Conservation (phyloP, 2,797 vertebrate species). For the Eupleurogrammus muticus region DNA sequence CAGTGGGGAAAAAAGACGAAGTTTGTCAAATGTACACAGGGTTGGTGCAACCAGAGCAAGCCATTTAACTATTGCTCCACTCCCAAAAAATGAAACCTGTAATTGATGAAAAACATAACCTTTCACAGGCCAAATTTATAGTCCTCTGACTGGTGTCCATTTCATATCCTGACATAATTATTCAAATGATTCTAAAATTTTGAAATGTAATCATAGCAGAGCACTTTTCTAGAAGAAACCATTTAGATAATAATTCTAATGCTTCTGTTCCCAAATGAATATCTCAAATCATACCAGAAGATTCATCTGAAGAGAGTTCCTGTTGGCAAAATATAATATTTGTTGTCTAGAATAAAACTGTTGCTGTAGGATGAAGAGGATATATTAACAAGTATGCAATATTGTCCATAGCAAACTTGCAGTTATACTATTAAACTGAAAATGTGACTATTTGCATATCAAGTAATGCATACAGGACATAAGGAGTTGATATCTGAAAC, state of each 20-base stretch:
- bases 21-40: background rate
- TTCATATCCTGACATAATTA: background rate
- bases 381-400: background rate
- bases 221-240: background rate
- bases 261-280: background rate
- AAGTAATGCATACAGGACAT: background rate
- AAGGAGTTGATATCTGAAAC: background rate
- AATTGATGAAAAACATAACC: background rate
- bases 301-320: background rate
- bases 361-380: too few species aligned
- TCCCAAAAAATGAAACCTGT: background rate
- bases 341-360: conserved; percentile 11
- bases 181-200: background rate
- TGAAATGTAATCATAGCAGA: background rate
- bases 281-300: background rate
- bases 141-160: background rate
- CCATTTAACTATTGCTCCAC: background rate
- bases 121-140: background rate
- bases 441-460: background rate
- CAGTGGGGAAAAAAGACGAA: background rate
- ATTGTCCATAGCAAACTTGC: background rate
- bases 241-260: background rate
- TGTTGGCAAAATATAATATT: background rate
- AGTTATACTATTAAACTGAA: background rate
- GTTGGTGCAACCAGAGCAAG: background rate